Base-by-base conservation (phyloP, 2,113 vertebrate genomes). In the Buteo buteo region DNA sequence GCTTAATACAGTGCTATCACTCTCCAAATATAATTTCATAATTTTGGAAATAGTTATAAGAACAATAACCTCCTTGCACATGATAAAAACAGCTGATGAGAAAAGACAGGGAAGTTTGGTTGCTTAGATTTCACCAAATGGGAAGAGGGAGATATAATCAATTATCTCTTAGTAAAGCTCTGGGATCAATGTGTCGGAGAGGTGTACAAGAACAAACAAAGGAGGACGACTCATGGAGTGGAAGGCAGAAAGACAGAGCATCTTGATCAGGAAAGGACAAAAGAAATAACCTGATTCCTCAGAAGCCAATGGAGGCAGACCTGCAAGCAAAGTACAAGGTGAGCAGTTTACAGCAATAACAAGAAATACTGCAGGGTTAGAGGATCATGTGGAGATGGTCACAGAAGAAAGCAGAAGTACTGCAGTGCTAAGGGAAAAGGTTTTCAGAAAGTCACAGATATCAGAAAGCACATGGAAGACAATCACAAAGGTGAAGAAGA, bases 331-430 rank as follows among this genome's bases (percentile, higher is more conserved):
- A 97, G 73, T 92, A 96, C 85, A 87, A 97, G 92, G 92, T 76
- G 73, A 97, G 62, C 89, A 94, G 97, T 97, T 97, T 97, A 97
- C 92, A 94, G 92, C 95, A 97, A 92, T 96, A 98, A 94, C 94
- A 96, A 96, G 93, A 94, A 92, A 95, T 97, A 93, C 81, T 77
- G 82, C 69, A 97, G 71, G 94, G 96, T 98, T 97, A 96, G 92
- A 93, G 93, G 87, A 97, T 97, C 95, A 94, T 93, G 95, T 90
- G 94, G 97, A 96, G 96, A 93, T 95, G 95, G 96, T 96, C 97
- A 96, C 42, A 82, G 95, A 97, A 97, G 91, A 98, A 98, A 98
- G 96, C 89, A 82, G 79, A 96, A 94, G 40, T 93, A 95, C 95
- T 86, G 93, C 88, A 96, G 94, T 82, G 91, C 94, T 90, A 83